A percentile compares a stretch with the other conserved stretches of the same genome.
Evolutionary conservation across 2,888 invertebrate species (phyloP).

Genomic region (Eilema griseolum): DNA sequence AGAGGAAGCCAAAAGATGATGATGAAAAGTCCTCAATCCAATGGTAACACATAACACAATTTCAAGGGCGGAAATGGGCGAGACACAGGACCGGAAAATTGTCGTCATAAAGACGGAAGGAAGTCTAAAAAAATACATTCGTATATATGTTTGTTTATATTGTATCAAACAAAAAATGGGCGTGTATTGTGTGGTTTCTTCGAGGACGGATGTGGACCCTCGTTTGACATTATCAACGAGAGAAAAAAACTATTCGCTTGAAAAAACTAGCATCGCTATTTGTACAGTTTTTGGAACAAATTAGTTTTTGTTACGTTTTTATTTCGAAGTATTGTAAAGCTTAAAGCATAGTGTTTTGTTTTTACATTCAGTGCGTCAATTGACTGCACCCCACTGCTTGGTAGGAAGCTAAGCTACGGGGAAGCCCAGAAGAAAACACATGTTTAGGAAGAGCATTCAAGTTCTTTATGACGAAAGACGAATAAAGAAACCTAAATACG

Average conservation of each 20-base stretch:
- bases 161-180: background rate
- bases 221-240: background rate
- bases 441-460: too few species aligned
- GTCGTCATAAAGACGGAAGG: constrained; percentile 6
- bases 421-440: too few species aligned
- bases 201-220: background rate
- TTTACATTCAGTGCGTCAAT: too few species aligned
- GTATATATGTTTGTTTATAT: background rate
- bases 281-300: background rate
- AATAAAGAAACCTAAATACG: too few species aligned
- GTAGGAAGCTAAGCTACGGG: too few species aligned
- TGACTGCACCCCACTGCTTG: too few species aligned
- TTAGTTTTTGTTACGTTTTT: background rate
- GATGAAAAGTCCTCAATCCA: constrained; percentile 3
- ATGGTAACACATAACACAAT: background rate
- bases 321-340: background rate
- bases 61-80: constrained; percentile 5
- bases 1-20: background rate
- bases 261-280: background rate
- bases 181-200: background rate
- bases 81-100: constrained; percentile 2
- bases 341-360: background rate
- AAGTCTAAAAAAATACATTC: background rate
- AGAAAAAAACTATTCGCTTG: background rate
- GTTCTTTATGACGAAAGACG: too few species aligned